Evolutionary conservation across 2,888 invertebrate genomes (phyloP), one percentile per base, ranked within the genome.

Genomic region (Ormyrus pomaceus): DNA sequence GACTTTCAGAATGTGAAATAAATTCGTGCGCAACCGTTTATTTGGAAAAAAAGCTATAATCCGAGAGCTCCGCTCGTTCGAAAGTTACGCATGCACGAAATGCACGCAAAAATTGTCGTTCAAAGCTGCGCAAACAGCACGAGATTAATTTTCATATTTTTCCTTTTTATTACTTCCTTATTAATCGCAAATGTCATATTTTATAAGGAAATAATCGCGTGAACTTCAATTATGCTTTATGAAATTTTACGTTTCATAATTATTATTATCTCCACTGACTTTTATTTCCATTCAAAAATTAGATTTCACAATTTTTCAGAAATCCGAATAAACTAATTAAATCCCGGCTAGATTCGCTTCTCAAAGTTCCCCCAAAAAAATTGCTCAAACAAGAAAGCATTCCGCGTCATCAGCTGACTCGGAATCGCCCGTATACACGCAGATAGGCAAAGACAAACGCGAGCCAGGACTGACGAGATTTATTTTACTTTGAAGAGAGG

Each of bases 401-500:
- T 51, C n/a, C 34, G 6, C 19, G 19, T 19, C 48, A 5, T 34
- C 55, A 19, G 11, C 50, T 34, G 10, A 34, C 68, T 10, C 5
- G 45, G 71, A 73, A 64, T 64, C 53, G 34, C 55, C 64, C 64
- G 66, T 74, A 65, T 62, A 73, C n/a, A 19, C 56, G 8, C n/a
- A 19, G 8, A 11, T 53, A 4, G 46, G 61, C 71, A 74, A 71
- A 78, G 79, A 79, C 72, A 82, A 82, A 80, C 80, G 80, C 71
- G 77, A 80, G 45, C 19, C 70, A 48, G 56, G 70, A 71, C 71
- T 71, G 61, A 45, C 61, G 73, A 73, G 78, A 70, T 79, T 79
- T 79, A 70, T 79, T 75, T 79, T 75, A 79, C 75, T 75, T 75
- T 69, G 75, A 64, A 69, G 71, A 70, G 66, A 50, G 61, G 19